phyloP scores from a whole-genome alignment of 2,113 vertebrate species.

The Eidolon helvum region DNA sequence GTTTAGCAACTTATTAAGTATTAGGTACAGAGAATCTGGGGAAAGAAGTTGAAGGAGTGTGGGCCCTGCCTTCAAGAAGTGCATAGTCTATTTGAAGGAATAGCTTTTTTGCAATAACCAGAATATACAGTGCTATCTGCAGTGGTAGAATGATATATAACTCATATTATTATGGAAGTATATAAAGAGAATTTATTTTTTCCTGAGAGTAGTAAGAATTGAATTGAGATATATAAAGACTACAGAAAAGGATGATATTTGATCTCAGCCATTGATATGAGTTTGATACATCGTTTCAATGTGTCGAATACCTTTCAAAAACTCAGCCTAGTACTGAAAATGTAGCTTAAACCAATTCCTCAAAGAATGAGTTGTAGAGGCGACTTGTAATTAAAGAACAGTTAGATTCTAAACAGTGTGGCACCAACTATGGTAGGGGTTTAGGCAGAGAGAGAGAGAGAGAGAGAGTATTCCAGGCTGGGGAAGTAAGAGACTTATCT shows the following conservation, averaged over 20 bases:
- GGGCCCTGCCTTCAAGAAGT: not conserved
- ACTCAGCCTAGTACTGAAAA: not conserved
- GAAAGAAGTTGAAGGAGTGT: not conserved
- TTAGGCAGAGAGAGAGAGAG: too few species aligned
- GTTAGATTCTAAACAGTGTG: not conserved
- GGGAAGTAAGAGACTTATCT: not conserved
- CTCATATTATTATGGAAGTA: not conserved
- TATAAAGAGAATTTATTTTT: not conserved
- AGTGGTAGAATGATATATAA: not conserved
- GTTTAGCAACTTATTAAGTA: not conserved
- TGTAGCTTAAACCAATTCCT: not conserved
- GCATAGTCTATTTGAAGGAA: not conserved
- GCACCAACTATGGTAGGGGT: not conserved
- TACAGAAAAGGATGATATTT: not conserved
- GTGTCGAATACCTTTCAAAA: not conserved
- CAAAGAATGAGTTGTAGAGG: not conserved
- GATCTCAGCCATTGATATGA: not conserved
- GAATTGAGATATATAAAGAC: not conserved
- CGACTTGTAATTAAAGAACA: not conserved
- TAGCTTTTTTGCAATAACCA: not conserved
- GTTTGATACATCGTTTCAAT: not conserved
- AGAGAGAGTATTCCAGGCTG: not conserved
- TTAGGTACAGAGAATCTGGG: not conserved
- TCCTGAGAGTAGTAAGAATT: not conserved
- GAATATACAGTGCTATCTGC: not conserved